Evolutionary conservation across 2,888 invertebrate genomes (phyloP), one percentile per base, ranked within the genome.

Genomic region (Allolobophora icterica): DNA sequence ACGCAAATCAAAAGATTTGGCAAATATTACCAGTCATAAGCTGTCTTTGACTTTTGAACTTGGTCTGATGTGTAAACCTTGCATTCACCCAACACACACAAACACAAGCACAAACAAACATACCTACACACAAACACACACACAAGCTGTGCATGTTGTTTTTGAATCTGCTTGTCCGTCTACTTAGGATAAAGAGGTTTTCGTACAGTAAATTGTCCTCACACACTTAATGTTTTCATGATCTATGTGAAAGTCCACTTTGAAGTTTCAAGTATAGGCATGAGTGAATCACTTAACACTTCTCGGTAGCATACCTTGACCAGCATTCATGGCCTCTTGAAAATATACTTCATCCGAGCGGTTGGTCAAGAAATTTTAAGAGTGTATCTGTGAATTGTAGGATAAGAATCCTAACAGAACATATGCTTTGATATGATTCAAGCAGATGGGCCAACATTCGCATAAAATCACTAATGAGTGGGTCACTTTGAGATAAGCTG

Each of bases 61-160:
- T 71, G 30, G 71, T 71, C 71, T 71, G 71, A 71, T 71, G 71
- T 71, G 71, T 71, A 71, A 71, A 71, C n/a, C 71, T n/a, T 30
- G 71, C 71, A 71, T 71, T 71, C 71, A n/a, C 71, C 8, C 13
- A 45, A 19, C 45, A 45, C 19, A 45, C 45, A n/a, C 4, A 3
- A 58, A 4, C 30, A 24, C n/a, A 71, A 30, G 2, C 71, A 71
- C 71, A n/a, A 8, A 17, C 71, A n/a, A 5, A 11, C 71, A 71
- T 8, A n/a, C 71, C 4, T 24, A 71, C n/a, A 13, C 30, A 71
- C 1, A 11, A 3, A 8, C n/a, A n/a, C n/a, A 71, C 8, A 71
- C 58, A 58, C n/a, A 71, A 71, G 71, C n/a, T 71, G 71, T 71
- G n/a, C 71, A 71, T n/a, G n/a, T 71, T 71, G n/a, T n/a, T n/a